phyloP scores from a whole-genome alignment of 2,113 vertebrate species.

The Dicerorhinus sumatrensis region DNA sequence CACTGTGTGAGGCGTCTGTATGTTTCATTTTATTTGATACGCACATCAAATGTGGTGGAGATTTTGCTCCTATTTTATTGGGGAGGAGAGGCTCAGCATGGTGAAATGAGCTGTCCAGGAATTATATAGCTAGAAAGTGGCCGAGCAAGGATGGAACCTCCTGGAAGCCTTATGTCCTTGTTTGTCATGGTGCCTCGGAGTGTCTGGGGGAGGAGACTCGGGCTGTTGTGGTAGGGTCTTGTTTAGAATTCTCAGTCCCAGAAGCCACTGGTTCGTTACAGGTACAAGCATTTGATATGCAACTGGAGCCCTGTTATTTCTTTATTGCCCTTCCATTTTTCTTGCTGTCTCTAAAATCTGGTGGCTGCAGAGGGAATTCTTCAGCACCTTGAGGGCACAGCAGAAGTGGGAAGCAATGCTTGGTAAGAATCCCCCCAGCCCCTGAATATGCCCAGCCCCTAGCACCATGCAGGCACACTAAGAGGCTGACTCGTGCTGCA shows the following conservation, averaged over 20 bases:
- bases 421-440: neutral
- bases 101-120: neutral
- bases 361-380: neutral
- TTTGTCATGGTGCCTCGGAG: neutral
- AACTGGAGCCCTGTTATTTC: neutral
- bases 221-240: neutral
- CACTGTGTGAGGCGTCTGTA: fast-evolving
- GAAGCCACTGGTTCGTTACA: neutral
- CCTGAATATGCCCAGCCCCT: neutral
- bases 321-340: neutral
- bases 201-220: neutral
- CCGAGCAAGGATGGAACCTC: neutral
- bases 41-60: neutral
- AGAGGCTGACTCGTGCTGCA: neutral
- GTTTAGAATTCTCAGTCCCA: neutral
- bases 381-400: neutral
- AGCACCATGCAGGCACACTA: fast-evolving
- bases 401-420: neutral
- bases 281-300: neutral
- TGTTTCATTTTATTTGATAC: fast-evolving
- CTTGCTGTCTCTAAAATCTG: neutral
- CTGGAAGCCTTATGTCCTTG: neutral
- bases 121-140: neutral
- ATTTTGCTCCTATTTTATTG: neutral
- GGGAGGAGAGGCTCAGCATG: neutral